A percentile compares a stretch with the other conserved stretches of the same genome.
phyloP scores from a whole-genome alignment of 2,888 invertebrate genomes.

The Linnaemya vulpina region DNA sequence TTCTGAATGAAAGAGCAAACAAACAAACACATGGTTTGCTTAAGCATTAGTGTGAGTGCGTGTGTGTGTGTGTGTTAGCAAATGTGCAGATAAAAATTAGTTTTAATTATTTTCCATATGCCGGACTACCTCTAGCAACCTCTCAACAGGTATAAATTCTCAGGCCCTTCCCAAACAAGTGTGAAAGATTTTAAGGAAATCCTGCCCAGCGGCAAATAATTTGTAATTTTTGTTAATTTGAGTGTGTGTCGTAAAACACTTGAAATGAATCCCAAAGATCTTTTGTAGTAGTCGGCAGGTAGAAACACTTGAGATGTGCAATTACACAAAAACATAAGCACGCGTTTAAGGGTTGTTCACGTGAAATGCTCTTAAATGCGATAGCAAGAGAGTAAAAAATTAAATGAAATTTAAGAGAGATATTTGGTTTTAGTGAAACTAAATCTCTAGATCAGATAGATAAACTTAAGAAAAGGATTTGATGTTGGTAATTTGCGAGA shows the following conservation, averaged over 20 bases:
- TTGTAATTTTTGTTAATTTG: neutral
- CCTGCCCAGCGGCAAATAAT: constrained; percentile 1
- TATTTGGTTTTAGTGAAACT: too few species aligned
- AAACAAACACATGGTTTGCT: too few species aligned
- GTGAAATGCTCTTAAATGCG: constrained; percentile 21
- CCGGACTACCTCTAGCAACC: neutral
- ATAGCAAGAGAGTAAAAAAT: neutral
- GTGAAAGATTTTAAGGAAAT: constrained; percentile 11
- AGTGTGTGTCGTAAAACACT: constrained; percentile 56
- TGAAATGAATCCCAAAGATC: constrained; percentile 31
- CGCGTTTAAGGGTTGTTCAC: constrained; percentile 21
- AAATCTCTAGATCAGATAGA: too few species aligned
- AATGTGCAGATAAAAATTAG: too few species aligned
- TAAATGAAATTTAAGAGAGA: neutral
- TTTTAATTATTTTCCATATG: too few species aligned
- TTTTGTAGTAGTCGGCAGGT: constrained; percentile 10
- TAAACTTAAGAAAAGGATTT: constrained; percentile 4
- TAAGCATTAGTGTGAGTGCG: too few species aligned
- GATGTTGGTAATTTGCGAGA: neutral
- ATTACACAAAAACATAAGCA: constrained; percentile 27
- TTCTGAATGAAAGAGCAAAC: too few species aligned
- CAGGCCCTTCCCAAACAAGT: constrained; percentile 23
- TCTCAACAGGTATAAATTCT: constrained; percentile 34
- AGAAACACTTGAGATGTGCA: constrained; percentile 45
- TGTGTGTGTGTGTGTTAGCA: too few species aligned